Conservation (phyloP, 2,888 invertebrate genomes). For the Zaprionus bogoriensis region DNA sequence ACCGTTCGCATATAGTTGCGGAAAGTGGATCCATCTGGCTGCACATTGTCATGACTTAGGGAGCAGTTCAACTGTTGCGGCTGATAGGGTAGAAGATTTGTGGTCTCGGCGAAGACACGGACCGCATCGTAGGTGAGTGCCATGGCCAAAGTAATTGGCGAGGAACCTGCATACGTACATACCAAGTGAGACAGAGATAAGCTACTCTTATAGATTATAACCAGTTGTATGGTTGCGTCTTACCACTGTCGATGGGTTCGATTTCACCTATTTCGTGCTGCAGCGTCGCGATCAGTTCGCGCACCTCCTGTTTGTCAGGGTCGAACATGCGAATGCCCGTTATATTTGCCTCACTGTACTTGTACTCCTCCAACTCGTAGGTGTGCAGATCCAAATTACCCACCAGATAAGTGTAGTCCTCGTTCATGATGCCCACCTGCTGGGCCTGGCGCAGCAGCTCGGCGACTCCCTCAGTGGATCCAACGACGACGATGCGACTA, state of each 20-base stretch:
- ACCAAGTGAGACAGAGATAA: no score
- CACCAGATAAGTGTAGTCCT: conserved; percentile 92
- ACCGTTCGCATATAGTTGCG: conserved; percentile 88
- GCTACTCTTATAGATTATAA: no score
- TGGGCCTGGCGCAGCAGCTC: conserved; percentile 89
- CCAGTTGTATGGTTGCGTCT: no score
- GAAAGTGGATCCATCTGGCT: conserved; percentile 91
- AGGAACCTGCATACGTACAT: conserved; percentile 51
- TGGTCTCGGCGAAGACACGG: conserved; percentile 89
- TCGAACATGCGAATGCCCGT: conserved; percentile 89
- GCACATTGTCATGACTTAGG: conserved; percentile 85
- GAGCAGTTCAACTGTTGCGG: conserved; percentile 85
- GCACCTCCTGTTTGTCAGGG: conserved; percentile 84
- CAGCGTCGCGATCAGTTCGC: conserved; percentile 73
- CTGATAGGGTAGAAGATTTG: conserved; percentile 86
- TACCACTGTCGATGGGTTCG: conserved; percentile 46
- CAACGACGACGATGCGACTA: conserved; percentile 88
- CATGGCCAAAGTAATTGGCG: conserved; percentile 85
- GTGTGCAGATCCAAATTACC: conserved; percentile 89
- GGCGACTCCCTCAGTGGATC: conserved; percentile 85
- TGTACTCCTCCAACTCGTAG: conserved; percentile 88
- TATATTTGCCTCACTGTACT: conserved; percentile 92
- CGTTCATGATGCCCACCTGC: conserved; percentile 97
- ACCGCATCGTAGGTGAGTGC: conserved; percentile 94
- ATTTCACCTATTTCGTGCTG: conserved; percentile 59